Percentiles rank a stretch among this genome's conserved stretches.
Evolutionary conservation across 2,888 invertebrate species (phyloP).

Genomic region (Campaea margaritaria): DNA sequence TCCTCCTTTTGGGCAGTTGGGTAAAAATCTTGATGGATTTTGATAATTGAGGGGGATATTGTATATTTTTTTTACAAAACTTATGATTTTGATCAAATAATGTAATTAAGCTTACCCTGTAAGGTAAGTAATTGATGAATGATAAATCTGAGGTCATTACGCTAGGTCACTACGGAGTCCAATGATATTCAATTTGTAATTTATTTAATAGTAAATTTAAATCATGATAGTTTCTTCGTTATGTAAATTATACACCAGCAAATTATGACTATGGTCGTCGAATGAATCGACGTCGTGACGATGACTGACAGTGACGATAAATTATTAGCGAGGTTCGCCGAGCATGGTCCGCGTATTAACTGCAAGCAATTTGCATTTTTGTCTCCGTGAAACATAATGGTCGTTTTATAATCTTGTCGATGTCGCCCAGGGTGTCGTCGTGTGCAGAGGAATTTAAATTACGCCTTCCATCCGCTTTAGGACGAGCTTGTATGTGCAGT

Average conservation of each 20-base stretch:
- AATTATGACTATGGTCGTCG: slow-evolving; percentile 27
- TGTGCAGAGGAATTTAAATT: slow-evolving; percentile 58
- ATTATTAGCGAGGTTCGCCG: slow-evolving; percentile 55
- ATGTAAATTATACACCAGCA: slow-evolving; percentile 24
- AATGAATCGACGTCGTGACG: slow-evolving; percentile 65
- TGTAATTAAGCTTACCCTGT: too few species aligned
- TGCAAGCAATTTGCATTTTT: slow-evolving; percentile 66
- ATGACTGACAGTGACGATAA: slow-evolving; percentile 61
- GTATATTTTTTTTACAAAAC: too few species aligned
- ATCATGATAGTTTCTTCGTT: slow-evolving; percentile 37
- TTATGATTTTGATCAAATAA: too few species aligned
- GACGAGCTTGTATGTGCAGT: neutral
- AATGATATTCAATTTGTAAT: neutral
- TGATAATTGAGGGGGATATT: too few species aligned
- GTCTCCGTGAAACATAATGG: slow-evolving; percentile 53
- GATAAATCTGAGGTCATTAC: too few species aligned
- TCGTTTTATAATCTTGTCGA: slow-evolving; percentile 54
- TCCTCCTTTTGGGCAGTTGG: too few species aligned
- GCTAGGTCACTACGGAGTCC: too few species aligned
- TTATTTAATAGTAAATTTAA: slow-evolving; percentile 5
- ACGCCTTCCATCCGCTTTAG: slow-evolving; percentile 44
- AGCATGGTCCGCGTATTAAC: slow-evolving; percentile 57
- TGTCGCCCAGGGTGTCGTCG: slow-evolving; percentile 39
- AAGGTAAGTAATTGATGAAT: too few species aligned
- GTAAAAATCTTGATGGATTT: too few species aligned